Evolutionary conservation across 2,113 vertebrate species (phyloP).

Genomic region (Orientallactaga bullata): DNA sequence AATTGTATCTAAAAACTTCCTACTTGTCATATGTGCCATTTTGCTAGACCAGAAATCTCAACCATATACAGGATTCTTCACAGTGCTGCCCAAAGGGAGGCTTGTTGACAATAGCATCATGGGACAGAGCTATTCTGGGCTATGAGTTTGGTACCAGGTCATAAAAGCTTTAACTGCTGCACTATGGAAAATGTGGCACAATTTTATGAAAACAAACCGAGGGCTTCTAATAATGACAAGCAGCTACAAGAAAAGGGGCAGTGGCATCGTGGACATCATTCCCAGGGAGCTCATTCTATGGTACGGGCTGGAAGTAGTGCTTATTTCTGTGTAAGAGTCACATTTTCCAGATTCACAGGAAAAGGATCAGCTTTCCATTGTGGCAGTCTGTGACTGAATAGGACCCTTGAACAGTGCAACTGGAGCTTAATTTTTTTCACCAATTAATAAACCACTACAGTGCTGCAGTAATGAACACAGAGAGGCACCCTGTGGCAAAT

Average conservation of each 20-base stretch:
- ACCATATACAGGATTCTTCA: background rate
- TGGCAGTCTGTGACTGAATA: background rate
- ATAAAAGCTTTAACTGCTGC: background rate
- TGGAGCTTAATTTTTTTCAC: conserved; percentile 7
- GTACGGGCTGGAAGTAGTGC: background rate
- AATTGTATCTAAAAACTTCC: background rate
- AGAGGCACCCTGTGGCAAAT: conserved; percentile 17
- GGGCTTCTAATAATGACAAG: background rate
- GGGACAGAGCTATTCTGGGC: background rate
- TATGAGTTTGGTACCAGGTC: background rate
- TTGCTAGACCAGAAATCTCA: background rate
- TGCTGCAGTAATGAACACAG: background rate
- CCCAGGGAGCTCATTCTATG: background rate
- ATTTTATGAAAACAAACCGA: background rate
- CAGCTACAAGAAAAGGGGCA: background rate
- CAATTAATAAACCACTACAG: conserved; percentile 22
- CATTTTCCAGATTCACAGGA: background rate
- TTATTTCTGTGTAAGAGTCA: background rate
- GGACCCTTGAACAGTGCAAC: background rate
- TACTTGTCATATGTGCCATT: background rate
- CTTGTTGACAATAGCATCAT: background rate
- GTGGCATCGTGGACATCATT: background rate
- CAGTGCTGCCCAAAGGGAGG: background rate
- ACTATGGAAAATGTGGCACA: background rate
- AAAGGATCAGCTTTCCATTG: background rate